Percentiles rank a stretch among this genome's conserved stretches.
Conservation (phyloP, 1,140 invertebrate genomes). For the Cydia pomonella region DNA sequence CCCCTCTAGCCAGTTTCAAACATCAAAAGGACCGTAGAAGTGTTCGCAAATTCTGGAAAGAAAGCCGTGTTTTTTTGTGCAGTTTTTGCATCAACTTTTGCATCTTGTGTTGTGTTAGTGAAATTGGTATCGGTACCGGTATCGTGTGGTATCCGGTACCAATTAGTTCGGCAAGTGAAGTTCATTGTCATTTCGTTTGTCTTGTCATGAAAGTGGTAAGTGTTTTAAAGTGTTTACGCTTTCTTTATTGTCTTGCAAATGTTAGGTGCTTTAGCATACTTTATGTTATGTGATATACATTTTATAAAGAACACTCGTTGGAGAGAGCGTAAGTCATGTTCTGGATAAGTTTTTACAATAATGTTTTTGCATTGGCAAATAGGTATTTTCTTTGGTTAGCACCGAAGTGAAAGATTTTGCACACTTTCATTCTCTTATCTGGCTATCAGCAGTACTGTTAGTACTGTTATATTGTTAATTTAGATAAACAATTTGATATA, state of each 20-base stretch:
- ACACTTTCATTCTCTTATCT: constrained; percentile 32
- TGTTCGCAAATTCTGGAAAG: background rate
- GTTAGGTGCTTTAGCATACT: background rate
- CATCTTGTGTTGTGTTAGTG: constrained; percentile 48
- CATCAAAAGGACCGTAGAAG: background rate
- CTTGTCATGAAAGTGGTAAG: constrained; percentile 65
- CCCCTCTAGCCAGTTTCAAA: background rate
- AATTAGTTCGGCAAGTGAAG: constrained; percentile 42
- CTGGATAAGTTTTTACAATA: constrained; percentile 1
- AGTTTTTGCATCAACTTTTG: constrained; percentile 19
- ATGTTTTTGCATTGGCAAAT: constrained; percentile 19
- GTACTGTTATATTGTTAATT: constrained; percentile 49
- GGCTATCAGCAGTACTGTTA: constrained; percentile 55
- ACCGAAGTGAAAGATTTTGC: constrained; percentile 20
- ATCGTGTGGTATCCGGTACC: constrained; percentile 35
- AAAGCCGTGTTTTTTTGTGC: constrained; percentile 12
- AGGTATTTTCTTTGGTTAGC: constrained; percentile 7
- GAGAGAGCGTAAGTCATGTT: constrained; percentile 11
- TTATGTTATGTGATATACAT: background rate
- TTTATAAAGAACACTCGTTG: background rate
- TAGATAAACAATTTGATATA: constrained; percentile 29
- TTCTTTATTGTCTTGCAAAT: constrained; percentile 29
- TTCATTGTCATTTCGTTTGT: constrained; percentile 64
- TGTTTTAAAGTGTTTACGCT: constrained; percentile 34
- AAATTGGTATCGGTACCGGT: constrained; percentile 54